Evolutionary conservation across 2,113 vertebrate genomes (phyloP).

Genomic region (Eulemur rufifrons): DNA sequence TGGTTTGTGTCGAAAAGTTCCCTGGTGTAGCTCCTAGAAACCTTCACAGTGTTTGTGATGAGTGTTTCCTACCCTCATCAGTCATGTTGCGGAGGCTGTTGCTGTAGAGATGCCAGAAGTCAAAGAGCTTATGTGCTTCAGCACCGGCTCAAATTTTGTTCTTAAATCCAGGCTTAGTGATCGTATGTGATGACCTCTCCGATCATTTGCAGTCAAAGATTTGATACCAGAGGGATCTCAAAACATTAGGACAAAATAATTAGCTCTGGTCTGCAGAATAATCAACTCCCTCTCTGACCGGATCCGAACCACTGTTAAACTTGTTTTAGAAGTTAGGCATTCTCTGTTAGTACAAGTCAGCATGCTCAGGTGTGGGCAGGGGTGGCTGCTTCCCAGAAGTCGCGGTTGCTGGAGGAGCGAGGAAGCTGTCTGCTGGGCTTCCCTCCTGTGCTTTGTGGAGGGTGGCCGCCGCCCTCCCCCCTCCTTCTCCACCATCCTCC

Average conservation of each 20-base stretch:
- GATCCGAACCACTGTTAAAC: not conserved
- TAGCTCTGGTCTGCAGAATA: not conserved
- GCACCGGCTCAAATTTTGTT: not conserved
- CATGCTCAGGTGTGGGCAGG: not conserved
- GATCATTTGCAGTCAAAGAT: not conserved
- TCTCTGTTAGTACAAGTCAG: not conserved
- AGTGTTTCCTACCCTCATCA: rapidly evolving
- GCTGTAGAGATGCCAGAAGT: too few relatives aligned
- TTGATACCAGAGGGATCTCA: not conserved
- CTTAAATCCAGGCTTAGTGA: not conserved
- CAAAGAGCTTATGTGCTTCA: not conserved
- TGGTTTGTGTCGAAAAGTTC: not conserved
- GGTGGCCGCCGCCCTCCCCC: rapidly evolving
- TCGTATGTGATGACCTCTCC: not conserved
- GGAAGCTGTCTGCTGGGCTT: not conserved
- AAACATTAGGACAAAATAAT: not conserved
- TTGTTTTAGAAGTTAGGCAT: not conserved
- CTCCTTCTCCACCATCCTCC: not conserved
- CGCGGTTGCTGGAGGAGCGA: not conserved
- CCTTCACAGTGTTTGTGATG: too few relatives aligned
- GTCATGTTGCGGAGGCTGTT: not conserved
- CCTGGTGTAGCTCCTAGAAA: rapidly evolving
- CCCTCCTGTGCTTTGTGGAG: not conserved
- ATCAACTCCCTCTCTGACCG: not conserved
- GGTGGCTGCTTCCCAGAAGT: not conserved